Conservation (phyloP, 2,888 invertebrate genomes). For the Pseudococcus viburni region DNA sequence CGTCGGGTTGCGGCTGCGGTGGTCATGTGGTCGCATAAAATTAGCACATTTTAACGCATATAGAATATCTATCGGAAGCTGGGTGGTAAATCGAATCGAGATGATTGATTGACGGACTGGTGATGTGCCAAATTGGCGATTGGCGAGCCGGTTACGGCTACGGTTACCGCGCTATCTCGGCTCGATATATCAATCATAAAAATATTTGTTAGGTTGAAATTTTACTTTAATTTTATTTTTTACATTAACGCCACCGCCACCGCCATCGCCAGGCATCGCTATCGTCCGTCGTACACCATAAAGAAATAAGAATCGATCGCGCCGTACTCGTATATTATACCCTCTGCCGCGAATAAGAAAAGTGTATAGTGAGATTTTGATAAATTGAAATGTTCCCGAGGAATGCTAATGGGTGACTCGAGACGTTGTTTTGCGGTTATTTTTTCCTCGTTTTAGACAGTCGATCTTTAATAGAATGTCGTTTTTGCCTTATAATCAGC, state of each 20-base stretch:
- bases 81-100: conserved; percentile 45
- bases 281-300: not conserved
- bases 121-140: conserved; percentile 54
- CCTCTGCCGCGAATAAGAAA: not conserved
- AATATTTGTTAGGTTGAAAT: conserved; percentile 11
- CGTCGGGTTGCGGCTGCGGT: not conserved
- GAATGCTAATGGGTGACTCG: conserved; percentile 39
- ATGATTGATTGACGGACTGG: conserved; percentile 55
- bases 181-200: conserved; percentile 54
- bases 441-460: conserved; percentile 3
- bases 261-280: not conserved
- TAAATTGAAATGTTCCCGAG: conserved; percentile 19
- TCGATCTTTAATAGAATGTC: conserved; percentile 26
- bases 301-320: not conserved
- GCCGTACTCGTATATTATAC: not conserved
- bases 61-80: conserved; percentile 15
- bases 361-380: not conserved
- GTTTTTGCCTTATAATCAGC: not conserved
- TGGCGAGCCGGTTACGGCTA: not conserved
- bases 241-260: not conserved
- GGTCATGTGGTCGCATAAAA: conserved; percentile 45
- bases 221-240: conserved; percentile 28
- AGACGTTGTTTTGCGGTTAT: conserved; percentile 7
- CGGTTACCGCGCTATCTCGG: not conserved
- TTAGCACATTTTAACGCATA: conserved; percentile 54